Evolutionary conservation across 53 echinoderm and acorn worm genomes (phyloP).

Genomic region (Holothuria scabra): DNA sequence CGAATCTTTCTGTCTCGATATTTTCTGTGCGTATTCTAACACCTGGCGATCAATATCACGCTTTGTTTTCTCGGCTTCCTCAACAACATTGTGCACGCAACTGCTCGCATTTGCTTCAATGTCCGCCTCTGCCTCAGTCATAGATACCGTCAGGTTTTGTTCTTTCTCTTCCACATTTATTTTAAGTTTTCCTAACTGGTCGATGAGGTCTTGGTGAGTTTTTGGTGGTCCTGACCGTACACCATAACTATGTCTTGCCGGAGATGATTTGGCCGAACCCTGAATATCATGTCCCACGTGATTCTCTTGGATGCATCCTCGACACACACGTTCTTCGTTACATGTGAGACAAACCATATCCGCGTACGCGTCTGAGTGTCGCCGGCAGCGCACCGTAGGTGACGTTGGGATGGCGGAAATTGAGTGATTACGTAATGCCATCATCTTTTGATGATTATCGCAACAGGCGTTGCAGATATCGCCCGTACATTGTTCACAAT

Average conservation of each 20-base stretch:
- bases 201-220: too few relatives aligned
- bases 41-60: constrained; percentile 15
- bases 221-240: too few relatives aligned
- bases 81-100: not conserved
- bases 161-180: too few relatives aligned
- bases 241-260: too few relatives aligned
- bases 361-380: not conserved
- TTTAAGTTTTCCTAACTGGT: too few relatives aligned
- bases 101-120: not conserved
- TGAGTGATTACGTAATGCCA: not conserved
- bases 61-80: constrained; percentile 18
- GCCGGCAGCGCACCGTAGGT: not conserved
- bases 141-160: not conserved
- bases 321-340: not conserved
- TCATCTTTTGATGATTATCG: constrained; percentile 20
- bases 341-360: constrained; percentile 2
- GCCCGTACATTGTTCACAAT: constrained; percentile 1
- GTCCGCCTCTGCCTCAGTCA: constrained; percentile 2
- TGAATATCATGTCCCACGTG: not conserved
- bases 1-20: not conserved
- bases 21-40: not conserved
- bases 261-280: too few relatives aligned
- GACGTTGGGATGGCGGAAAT: not conserved
- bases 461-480: constrained; percentile 5
- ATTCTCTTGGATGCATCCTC: not conserved